Percentiles rank a stretch among this genome's conserved stretches.
phyloP scores from a whole-genome alignment of 1,140 invertebrate genomes.

The Papilio glaucus region DNA sequence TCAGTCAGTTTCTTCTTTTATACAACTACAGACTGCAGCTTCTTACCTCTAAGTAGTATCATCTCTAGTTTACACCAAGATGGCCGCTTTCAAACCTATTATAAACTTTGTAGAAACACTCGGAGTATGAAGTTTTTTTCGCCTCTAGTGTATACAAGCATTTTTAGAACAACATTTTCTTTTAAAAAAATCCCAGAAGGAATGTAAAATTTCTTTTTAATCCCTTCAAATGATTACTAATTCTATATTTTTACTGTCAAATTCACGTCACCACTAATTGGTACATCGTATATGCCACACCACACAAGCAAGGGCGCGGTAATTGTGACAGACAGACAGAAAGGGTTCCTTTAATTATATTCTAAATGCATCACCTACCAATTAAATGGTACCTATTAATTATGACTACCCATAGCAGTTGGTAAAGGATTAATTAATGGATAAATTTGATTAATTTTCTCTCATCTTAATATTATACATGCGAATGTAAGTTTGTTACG shows the following conservation, averaged over 20 bases:
- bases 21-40: no score
- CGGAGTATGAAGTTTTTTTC: no score
- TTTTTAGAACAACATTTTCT: no score
- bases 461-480: neutral
- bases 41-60: no score
- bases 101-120: no score
- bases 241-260: slow-evolving; percentile 36
- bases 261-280: slow-evolving; percentile 41
- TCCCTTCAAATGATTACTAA: neutral
- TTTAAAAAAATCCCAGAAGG: no score
- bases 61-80: no score
- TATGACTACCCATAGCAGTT: neutral
- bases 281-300: slow-evolving; percentile 38
- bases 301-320: slow-evolving; percentile 51
- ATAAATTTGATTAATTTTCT: slow-evolving; percentile 1
- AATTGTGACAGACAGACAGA: slow-evolving; percentile 66
- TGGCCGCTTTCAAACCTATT: no score
- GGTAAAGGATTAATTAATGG: slow-evolving; percentile 8
- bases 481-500: no score
- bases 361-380: slow-evolving; percentile 54
- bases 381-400: slow-evolving; percentile 47
- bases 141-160: no score
- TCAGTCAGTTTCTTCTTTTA: no score
- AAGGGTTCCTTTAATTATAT: slow-evolving; percentile 65
- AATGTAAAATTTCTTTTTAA: no score